Evolutionary conservation across 1,140 invertebrate species (phyloP).

Genomic region (Parasteatoda tepidariorum): DNA sequence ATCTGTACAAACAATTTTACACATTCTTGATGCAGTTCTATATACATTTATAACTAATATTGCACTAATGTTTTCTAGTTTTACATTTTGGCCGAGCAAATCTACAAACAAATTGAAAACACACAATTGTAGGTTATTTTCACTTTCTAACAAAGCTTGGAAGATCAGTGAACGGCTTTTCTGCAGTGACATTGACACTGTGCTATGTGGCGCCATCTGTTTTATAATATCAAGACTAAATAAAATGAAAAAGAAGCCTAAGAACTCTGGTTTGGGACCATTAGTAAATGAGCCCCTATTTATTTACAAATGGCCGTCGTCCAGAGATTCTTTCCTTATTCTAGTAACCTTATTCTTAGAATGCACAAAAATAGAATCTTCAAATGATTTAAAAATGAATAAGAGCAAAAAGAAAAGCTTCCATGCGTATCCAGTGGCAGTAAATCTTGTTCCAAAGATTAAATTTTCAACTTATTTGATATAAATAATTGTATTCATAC

Average conservation of each 20-base stretch:
- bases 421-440: too few relatives aligned
- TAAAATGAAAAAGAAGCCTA: conserved; percentile 14
- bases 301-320: conserved; percentile 51
- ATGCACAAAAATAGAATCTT: background rate
- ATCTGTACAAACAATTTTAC: too few relatives aligned
- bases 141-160: conserved; percentile 38
- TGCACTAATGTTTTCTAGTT: too few relatives aligned
- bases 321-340: conserved; percentile 20
- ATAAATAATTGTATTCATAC: too few relatives aligned
- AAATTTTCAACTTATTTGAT: too few relatives aligned
- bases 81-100: conserved; percentile 21
- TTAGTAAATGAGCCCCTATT: conserved; percentile 49
- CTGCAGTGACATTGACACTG: conserved; percentile 23
- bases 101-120: background rate
- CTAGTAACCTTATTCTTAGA: background rate
- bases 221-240: conserved; percentile 41
- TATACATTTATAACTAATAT: too few relatives aligned
- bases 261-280: conserved; percentile 25
- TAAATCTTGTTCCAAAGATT: too few relatives aligned
- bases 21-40: too few relatives aligned
- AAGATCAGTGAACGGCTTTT: conserved; percentile 47
- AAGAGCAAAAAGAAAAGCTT: background rate
- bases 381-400: background rate
- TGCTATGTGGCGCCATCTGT: conserved; percentile 53
- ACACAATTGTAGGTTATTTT: background rate